A percentile compares a stretch with the other conserved stretches of the same genome.
Evolutionary conservation across 2,797 vertebrate genomes (phyloP).

Genomic region (Tadarida brasiliensis): DNA sequence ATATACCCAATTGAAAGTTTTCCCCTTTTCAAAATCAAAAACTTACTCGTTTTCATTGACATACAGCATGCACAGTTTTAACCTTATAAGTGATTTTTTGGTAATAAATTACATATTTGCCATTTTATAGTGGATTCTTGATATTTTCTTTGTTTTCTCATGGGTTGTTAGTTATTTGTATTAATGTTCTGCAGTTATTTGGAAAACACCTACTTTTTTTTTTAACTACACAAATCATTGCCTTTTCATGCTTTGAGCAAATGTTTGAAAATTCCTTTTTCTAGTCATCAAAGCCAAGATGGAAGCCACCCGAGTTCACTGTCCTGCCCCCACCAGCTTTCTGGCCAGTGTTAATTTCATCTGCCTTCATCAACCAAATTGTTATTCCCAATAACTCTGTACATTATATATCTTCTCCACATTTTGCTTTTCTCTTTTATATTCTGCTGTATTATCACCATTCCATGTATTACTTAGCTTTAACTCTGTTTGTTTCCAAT

Average conservation of each 20-base stretch:
- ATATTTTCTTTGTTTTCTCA: conserved; percentile 4
- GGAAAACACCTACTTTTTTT: conserved; percentile 29
- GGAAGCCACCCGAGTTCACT: not conserved
- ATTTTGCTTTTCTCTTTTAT: conserved; percentile 3
- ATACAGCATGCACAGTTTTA: not conserved
- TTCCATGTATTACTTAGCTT: conserved; percentile 23
- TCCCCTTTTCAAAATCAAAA: not conserved
- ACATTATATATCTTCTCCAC: not conserved
- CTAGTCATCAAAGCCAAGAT: not conserved
- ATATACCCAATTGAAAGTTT: not conserved
- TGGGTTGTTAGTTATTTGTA: not conserved
- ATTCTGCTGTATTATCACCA: not conserved
- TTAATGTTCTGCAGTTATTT: conserved; percentile 30
- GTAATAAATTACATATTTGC: not conserved
- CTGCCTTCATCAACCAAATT: not conserved
- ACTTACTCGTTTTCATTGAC: not conserved
- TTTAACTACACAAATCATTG: not conserved
- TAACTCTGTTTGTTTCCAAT: not conserved
- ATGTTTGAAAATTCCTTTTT: conserved; percentile 16
- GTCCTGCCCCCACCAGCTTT: not conserved
- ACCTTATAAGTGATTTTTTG: conserved; percentile 29
- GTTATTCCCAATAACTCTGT: not conserved
- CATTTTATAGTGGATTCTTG: conserved; percentile 7
- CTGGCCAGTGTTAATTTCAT: not conserved
- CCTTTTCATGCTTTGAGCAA: conserved; percentile 7